phyloP scores from a whole-genome alignment of 1,140 invertebrate genomes.

The Orius insidiosus region DNA sequence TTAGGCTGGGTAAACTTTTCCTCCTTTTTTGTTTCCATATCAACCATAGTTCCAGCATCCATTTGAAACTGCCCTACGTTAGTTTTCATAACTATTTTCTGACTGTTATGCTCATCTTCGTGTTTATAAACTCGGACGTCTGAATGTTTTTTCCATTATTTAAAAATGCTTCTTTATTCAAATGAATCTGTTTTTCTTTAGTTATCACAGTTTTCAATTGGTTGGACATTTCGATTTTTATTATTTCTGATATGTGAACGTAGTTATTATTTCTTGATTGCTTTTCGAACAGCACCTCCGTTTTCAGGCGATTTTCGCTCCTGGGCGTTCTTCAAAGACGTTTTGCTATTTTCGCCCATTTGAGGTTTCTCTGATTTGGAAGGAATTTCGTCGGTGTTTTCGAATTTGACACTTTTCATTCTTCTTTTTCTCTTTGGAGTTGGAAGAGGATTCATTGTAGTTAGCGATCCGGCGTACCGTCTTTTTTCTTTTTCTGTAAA shows the following conservation, averaged over 20 bases:
- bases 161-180: conserved; percentile 3
- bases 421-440: conserved; percentile 5
- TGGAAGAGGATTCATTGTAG: neutral
- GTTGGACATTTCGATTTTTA: conserved; percentile 14
- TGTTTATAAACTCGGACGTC: conserved; percentile 6
- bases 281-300: neutral
- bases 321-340: too few relatives aligned
- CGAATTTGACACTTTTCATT: conserved; percentile 5
- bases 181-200: conserved; percentile 13
- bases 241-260: conserved; percentile 11
- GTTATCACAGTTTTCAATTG: conserved; percentile 10
- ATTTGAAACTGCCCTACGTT: conserved; percentile 7
- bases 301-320: too few relatives aligned
- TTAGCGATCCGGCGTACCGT: neutral
- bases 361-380: too few relatives aligned
- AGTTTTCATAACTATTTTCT: conserved; percentile 5
- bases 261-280: neutral
- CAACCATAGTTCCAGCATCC: neutral
- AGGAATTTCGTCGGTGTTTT: too few relatives aligned
- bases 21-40: neutral
- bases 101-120: conserved; percentile 2
- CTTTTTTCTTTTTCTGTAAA: conserved; percentile 8
- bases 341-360: too few relatives aligned
- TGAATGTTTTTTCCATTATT: conserved; percentile 1
- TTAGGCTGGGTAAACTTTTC: neutral